These are phyloP conservation scores for Chelon auratus DNA, from an alignment of 2,797 vertebrate species.

Conservation along the genomic window DNA sequence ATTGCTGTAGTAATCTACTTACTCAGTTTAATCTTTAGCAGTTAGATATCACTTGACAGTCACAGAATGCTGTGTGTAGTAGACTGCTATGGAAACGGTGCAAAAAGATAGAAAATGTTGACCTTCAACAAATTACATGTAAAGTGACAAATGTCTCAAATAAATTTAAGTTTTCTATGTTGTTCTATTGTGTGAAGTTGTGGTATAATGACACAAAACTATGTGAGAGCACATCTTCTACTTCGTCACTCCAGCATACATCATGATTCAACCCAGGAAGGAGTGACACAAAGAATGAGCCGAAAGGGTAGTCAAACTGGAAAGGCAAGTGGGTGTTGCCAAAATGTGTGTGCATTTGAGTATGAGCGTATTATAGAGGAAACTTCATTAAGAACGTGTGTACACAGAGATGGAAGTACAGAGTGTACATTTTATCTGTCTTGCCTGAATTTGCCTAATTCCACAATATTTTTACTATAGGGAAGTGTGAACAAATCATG, in stretches of 20 bases:
- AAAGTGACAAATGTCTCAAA: slow-evolving; percentile 5
- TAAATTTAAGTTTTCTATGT: not conserved
- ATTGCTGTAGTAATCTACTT: slow-evolving; percentile 50
- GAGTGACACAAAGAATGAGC: slow-evolving; percentile 68
- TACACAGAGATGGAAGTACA: slow-evolving; percentile 2
- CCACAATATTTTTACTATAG: slow-evolving; percentile 25
- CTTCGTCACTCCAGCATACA: slow-evolving; percentile 37
- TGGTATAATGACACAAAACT: slow-evolving; percentile 25
- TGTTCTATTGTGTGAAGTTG: not conserved
- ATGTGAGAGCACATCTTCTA: slow-evolving; percentile 12
- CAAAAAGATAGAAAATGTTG: too few relatives aligned
- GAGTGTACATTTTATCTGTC: not conserved
- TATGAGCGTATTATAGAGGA: slow-evolving; percentile 47
- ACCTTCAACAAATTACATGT: not conserved
- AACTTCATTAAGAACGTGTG: slow-evolving; percentile 23
- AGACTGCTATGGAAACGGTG: not conserved
- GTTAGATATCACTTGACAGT: slow-evolving; percentile 31
- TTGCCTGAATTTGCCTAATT: slow-evolving; percentile 12
- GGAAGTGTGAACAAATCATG: slow-evolving; percentile 29
- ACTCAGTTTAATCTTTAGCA: slow-evolving; percentile 32
- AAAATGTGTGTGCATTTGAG: slow-evolving; percentile 50
- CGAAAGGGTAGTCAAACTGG: slow-evolving; percentile 72
- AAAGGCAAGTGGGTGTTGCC: slow-evolving; percentile 75
- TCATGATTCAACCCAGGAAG: slow-evolving; percentile 39
- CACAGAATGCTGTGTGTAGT: slow-evolving; percentile 14